Conservation (phyloP, 2,113 vertebrate genomes). For the Hiodon alosoides region DNA sequence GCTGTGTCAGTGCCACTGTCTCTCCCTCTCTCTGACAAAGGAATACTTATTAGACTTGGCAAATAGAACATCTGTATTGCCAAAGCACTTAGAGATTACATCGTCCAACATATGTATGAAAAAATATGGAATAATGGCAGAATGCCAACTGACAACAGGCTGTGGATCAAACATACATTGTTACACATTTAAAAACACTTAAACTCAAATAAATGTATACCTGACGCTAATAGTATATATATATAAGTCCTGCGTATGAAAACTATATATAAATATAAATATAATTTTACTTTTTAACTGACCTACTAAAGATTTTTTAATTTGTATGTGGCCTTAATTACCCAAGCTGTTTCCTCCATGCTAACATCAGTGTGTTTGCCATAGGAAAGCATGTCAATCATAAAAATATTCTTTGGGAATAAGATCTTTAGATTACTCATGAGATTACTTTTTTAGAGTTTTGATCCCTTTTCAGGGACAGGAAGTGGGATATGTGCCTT, state of each 20-base stretch:
- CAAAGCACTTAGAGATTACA: background rate
- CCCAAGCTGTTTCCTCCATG: background rate
- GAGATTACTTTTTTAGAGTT: background rate
- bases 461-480: slow-evolving; percentile 16
- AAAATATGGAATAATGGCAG: too few relatives aligned
- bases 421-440: background rate
- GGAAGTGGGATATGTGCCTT: slow-evolving; percentile 20
- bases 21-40: slow-evolving; percentile 1
- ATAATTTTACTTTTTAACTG: too few relatives aligned
- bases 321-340: too few relatives aligned
- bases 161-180: background rate
- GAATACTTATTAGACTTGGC: slow-evolving; percentile 11
- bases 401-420: background rate
- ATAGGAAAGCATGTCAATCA: background rate
- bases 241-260: too few relatives aligned
- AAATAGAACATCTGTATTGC: slow-evolving; percentile 10
- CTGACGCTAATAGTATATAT: too few relatives aligned
- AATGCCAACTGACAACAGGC: background rate
- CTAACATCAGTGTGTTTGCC: background rate
- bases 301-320: too few relatives aligned
- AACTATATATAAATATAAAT: too few relatives aligned
- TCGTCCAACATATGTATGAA: background rate
- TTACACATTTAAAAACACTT: too few relatives aligned
- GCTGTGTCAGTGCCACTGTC: slow-evolving; percentile 1
- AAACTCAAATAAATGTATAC: too few relatives aligned